phyloP scores from a whole-genome alignment of 64 coral and sea anemone species.

The Platygyra sinensis region DNA sequence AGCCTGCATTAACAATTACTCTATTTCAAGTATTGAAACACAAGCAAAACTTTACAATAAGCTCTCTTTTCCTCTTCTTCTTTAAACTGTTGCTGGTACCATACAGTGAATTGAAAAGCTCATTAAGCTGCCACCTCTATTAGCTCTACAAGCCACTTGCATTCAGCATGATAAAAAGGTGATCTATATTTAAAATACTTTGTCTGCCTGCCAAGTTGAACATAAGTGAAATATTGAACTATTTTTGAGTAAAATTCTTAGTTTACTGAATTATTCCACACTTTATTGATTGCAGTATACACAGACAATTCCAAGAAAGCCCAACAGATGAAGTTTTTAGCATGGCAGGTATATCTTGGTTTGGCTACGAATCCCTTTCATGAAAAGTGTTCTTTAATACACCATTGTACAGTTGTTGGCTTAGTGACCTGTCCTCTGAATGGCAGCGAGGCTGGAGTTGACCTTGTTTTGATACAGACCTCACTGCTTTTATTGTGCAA shows the following conservation, averaged over 20 bases:
- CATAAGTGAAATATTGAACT: not conserved
- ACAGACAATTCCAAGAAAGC: slow-evolving; percentile 32
- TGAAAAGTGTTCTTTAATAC: not conserved
- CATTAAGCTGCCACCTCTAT: not conserved
- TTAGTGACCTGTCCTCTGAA: no score
- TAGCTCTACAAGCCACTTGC: not conserved
- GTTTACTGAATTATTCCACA: not conserved
- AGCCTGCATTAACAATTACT: not conserved
- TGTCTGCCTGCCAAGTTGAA: not conserved
- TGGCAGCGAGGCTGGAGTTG: no score
- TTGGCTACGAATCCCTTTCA: not conserved
- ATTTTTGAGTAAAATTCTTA: not conserved
- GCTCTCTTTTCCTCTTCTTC: not conserved
- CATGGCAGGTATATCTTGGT: slow-evolving; percentile 37
- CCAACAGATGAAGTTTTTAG: slow-evolving; percentile 20
- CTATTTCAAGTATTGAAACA: not conserved
- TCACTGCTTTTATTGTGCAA: no score
- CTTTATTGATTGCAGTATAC: slow-evolving; percentile 15
- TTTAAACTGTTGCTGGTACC: not conserved
- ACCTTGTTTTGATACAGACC: no score
- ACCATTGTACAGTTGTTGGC: no score
- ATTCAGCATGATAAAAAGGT: not conserved
- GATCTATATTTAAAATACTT: not conserved
- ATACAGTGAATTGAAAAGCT: not conserved
- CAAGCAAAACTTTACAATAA: not conserved